phyloP scores from a whole-genome alignment of 2,797 vertebrate genomes.

The Danio choprae region DNA sequence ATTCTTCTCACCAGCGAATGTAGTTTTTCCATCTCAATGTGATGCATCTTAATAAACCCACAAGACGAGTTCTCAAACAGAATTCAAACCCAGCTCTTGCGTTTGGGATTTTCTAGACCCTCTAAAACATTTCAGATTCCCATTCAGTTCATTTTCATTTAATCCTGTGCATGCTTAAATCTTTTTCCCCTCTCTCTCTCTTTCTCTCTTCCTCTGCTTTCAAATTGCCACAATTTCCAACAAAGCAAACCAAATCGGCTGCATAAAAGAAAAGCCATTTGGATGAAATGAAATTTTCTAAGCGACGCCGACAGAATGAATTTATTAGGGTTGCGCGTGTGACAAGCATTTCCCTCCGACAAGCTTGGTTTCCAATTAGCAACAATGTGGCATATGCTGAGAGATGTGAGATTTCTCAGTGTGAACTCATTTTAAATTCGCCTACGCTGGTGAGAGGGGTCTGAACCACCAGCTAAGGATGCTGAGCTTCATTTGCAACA shows the following conservation, averaged over 20 bases:
- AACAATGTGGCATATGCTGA: slow-evolving; percentile 63
- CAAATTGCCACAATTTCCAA: background rate
- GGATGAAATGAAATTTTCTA: slow-evolving; percentile 42
- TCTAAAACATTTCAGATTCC: too few relatives aligned
- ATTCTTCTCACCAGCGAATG: background rate
- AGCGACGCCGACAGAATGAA: slow-evolving; percentile 48
- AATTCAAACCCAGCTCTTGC: too few relatives aligned
- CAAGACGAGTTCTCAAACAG: slow-evolving; percentile 62
- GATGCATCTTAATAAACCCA: slow-evolving; percentile 84
- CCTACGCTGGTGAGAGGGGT: slow-evolving; percentile 58
- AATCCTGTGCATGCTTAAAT: too few relatives aligned
- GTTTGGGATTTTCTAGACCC: too few relatives aligned
- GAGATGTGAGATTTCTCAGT: slow-evolving; percentile 63
- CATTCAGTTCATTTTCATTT: too few relatives aligned
- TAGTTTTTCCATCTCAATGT: slow-evolving; percentile 63
- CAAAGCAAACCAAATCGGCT: background rate
- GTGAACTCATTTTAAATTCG: slow-evolving; percentile 65
- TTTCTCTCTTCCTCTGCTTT: background rate
- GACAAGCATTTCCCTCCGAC: slow-evolving; percentile 61
- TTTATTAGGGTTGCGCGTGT: slow-evolving; percentile 58
- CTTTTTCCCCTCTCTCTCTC: too few relatives aligned
- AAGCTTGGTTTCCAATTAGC: slow-evolving; percentile 65
- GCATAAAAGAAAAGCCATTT: background rate
- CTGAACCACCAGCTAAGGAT: slow-evolving; percentile 58
- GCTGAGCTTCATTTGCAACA: slow-evolving; percentile 61